Percentiles rank a stretch among this genome's conserved stretches.
phyloP scores from a whole-genome alignment of 2,113 vertebrate species.

The Nibea coibor region DNA sequence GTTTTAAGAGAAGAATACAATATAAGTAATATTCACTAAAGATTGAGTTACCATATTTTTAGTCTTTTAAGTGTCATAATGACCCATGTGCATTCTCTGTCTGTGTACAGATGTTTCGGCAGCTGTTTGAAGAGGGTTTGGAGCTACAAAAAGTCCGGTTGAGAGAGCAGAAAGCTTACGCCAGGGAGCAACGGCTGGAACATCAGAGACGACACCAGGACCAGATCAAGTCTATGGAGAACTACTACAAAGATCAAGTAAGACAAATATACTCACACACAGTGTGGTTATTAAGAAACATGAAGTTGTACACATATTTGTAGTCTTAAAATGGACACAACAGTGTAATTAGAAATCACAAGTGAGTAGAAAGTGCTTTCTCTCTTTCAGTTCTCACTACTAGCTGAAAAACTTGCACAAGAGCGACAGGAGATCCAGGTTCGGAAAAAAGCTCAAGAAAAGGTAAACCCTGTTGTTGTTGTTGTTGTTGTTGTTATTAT shows the following conservation, averaged over 20 bases:
- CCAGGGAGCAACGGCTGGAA: conserved; percentile 88
- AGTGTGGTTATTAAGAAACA: not conserved
- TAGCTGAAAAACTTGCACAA: conserved; percentile 91
- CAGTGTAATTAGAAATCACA: not conserved
- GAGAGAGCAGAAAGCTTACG: conserved; percentile 87
- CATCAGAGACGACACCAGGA: conserved; percentile 85
- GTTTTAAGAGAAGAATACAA: no score
- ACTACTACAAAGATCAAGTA: conserved; percentile 97
- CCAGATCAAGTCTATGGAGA: conserved; percentile 93
- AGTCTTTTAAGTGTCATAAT: not conserved
- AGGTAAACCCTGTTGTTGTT: conserved; percentile 81
- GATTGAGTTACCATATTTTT: not conserved
- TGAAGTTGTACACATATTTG: not conserved
- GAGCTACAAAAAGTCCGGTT: conserved; percentile 91
- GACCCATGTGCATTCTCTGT: not conserved
- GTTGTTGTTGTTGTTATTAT: no score
- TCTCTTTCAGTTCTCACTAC: conserved; percentile 89
- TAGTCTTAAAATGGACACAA: not conserved
- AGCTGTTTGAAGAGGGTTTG: conserved; percentile 94
- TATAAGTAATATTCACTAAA: not conserved
- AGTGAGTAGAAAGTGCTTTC: not conserved
- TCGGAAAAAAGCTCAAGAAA: conserved; percentile 90
- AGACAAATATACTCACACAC: not conserved
- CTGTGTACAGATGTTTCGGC: conserved; percentile 88
- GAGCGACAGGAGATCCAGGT: conserved; percentile 89